Conservation (phyloP, 2,888 invertebrate species). For the Rhorus exstirpatorius region DNA sequence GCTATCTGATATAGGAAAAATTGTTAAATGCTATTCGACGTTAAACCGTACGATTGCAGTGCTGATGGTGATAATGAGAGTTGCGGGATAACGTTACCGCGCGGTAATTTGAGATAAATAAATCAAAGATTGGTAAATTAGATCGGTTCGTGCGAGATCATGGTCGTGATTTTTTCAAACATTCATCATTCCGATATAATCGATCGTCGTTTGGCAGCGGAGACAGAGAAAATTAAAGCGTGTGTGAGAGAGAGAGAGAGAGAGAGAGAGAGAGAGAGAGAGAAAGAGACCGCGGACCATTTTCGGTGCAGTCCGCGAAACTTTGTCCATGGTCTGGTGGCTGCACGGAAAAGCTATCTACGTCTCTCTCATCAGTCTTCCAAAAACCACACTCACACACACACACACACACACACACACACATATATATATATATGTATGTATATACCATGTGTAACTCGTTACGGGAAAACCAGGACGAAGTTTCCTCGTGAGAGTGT, state of each 20-base stretch:
- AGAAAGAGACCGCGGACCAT: conserved; percentile 2
- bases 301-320: conserved; percentile 36
- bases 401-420: too few species aligned
- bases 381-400: background rate
- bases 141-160: conserved; percentile 14
- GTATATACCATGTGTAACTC: conserved; percentile 67
- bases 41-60: background rate
- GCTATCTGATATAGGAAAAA: too few species aligned
- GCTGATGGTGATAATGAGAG: background rate
- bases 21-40: too few species aligned
- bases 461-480: conserved; percentile 59
- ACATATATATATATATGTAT: background rate
- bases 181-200: conserved; percentile 26
- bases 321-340: conserved; percentile 60
- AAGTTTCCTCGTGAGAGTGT: conserved; percentile 57
- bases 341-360: conserved; percentile 13
- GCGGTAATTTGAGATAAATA: conserved; percentile 1
- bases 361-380: conserved; percentile 19
- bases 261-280: conserved; percentile 34
- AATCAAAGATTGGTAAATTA: conserved; percentile 33
- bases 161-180: conserved; percentile 37
- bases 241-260: conserved; percentile 2
- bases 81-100: background rate
- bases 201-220: background rate
- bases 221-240: background rate